Evolutionary conservation across 2,113 vertebrate species (phyloP).

Genomic region (Abramis brama): DNA sequence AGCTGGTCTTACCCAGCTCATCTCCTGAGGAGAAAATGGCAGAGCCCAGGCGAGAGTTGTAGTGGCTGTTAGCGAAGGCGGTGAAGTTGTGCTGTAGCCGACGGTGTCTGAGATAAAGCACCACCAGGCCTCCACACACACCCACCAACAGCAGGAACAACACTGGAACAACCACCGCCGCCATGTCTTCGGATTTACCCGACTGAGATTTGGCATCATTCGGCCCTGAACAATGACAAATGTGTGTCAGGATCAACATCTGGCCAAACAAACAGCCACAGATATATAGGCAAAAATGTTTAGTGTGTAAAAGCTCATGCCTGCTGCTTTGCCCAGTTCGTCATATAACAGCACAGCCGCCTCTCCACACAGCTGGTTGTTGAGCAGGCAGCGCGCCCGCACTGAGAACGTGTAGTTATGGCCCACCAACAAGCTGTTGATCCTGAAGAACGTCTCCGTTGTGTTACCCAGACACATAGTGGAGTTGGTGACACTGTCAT

Average conservation of each 20-base stretch:
- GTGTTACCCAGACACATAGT: constrained; percentile 89
- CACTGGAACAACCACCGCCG: constrained; percentile 90
- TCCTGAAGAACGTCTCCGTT: constrained; percentile 90
- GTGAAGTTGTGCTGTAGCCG: constrained; percentile 94
- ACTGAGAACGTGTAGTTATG: constrained; percentile 96
- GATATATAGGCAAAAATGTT: neutral
- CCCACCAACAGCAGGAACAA: constrained; percentile 90
- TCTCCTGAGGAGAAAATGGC: constrained; percentile 97
- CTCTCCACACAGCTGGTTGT: constrained; percentile 90
- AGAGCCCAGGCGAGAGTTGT: constrained; percentile 93
- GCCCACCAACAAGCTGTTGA: constrained; percentile 85
- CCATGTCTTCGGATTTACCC: constrained; percentile 78
- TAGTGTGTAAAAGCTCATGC: neutral
- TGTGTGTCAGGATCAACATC: neutral
- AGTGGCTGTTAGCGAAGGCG: constrained; percentile 96
- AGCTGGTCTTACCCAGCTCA: constrained; percentile 82
- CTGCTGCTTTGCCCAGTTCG: constrained; percentile 78
- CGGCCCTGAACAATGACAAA: constrained; percentile 48
- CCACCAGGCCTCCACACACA: constrained; percentile 82
- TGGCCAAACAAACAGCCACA: neutral
- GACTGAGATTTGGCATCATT: constrained; percentile 62
- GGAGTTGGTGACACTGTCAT: constrained; percentile 86
- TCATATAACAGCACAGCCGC: constrained; percentile 86
- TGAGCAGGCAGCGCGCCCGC: constrained; percentile 87
- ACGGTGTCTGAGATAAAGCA: constrained; percentile 88